Base-by-base conservation (phyloP, 2,797 vertebrate species). In the Pristis pectinata region DNA sequence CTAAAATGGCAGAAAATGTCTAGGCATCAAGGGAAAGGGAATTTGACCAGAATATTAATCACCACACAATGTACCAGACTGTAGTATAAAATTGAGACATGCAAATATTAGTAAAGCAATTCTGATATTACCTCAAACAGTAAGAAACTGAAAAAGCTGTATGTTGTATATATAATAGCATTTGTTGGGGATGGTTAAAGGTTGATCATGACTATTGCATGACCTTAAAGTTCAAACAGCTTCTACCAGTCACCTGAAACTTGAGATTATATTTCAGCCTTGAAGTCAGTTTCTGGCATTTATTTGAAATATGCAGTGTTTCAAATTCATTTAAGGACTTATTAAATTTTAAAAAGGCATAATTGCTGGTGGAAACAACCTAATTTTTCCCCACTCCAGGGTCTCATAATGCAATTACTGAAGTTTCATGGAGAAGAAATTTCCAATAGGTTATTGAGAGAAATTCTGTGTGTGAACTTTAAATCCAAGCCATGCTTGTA, bases 21-120 rank as follows among this genome's bases (percentile, higher is more conserved):
- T 93, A 74, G 44, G 22, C 70, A 94, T n/a, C 27, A 44, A 94
- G 70, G 30, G 41, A 72, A 17, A 93, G 24, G 44, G 70, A 76
- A 56, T 74, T 94, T 94, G 92, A 94, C 67, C 89, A 94, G 87
- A 76, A 74, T 76, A 27, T 44, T 70, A 94, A 74, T 76, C 70
- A 94, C 11, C 41, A 53, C 17, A 41, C 37, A 93, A 49, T 53
- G 9, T 15, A 56, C 70, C 6, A 24, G 30, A 74, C 5, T 53
- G 67, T 53, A 34, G 7, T 74, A 15, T 72, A 94, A 30, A 30
- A 94, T 53, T 74, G 70, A 70, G n/a, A 24, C 24, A 27, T 93
- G 24, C 24, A 72, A 74, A 49, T 30, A 27, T 49, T 94, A 53
- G 27, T 17, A 49, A 93, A 13, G 30, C 27, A 53, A 44, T 76